Conservation (phyloP, 2,888 invertebrate genomes). For the Mimachlamys varia region DNA sequence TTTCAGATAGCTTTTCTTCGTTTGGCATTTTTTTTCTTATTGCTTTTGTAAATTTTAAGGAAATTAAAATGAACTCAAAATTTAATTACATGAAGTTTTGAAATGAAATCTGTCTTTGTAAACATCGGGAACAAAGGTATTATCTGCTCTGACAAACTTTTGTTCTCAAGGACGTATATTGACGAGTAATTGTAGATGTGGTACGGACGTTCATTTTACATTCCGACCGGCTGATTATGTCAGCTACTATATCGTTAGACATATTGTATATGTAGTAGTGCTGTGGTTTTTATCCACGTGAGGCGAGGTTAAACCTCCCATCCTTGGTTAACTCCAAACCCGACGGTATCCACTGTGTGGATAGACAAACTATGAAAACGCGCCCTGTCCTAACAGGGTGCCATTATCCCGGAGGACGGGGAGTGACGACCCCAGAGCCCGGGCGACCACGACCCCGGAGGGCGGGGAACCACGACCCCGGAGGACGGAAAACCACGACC, state of each 20-base stretch:
- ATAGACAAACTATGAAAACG: background rate
- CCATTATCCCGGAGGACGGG: background rate
- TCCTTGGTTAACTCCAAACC: background rate
- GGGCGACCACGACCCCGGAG: background rate
- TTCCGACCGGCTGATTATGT: background rate
- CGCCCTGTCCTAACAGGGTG: background rate
- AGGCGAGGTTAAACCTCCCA: background rate
- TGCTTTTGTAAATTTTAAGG: too few species aligned
- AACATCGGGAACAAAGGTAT: too few species aligned
- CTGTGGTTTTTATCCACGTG: background rate
- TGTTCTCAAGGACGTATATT: background rate
- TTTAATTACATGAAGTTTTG: too few species aligned
- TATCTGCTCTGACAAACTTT: background rate
- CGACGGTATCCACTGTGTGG: constrained; percentile 24
- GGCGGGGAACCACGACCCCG: background rate
- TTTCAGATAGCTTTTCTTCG: too few species aligned
- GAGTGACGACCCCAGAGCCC: background rate
- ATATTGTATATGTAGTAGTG: background rate
- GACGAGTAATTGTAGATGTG: background rate
- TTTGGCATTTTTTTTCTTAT: too few species aligned
- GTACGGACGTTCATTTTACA: background rate
- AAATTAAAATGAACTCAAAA: too few species aligned
- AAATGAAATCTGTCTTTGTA: too few species aligned
- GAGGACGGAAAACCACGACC: background rate
- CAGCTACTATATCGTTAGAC: background rate